A percentile compares a stretch with the other conserved stretches of the same genome.
phyloP scores from a whole-genome alignment of 2,888 invertebrate species.

The Drosophila demipolita region DNA sequence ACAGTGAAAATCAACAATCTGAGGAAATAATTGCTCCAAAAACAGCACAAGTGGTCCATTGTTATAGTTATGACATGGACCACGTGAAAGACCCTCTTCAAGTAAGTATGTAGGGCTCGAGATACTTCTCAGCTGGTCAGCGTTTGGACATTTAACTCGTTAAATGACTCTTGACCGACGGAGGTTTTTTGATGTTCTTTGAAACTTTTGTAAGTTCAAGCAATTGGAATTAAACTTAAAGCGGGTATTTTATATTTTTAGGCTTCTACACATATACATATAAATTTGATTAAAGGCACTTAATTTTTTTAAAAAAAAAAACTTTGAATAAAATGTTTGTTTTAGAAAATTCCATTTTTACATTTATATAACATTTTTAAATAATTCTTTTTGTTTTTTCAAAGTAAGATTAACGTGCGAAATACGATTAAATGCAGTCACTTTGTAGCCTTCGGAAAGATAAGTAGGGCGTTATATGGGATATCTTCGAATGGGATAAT shows the following conservation, averaged over 20 bases:
- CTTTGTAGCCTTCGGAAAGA: too few relatives aligned
- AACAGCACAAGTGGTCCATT: slow-evolving; percentile 33
- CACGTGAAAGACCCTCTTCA: not conserved
- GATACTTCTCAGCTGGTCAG: slow-evolving; percentile 11
- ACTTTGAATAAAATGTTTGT: too few relatives aligned
- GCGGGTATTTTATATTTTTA: not conserved
- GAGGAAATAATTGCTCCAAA: slow-evolving; percentile 32
- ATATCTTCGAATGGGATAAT: too few relatives aligned
- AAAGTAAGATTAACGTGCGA: too few relatives aligned
- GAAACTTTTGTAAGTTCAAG: slow-evolving; percentile 10
- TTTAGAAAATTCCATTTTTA: too few relatives aligned
- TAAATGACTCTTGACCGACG: slow-evolving; percentile 23
- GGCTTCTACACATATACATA: not conserved
- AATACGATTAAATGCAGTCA: too few relatives aligned
- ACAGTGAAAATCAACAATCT: slow-evolving; percentile 42
- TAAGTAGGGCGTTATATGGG: too few relatives aligned
- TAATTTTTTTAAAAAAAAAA: not conserved
- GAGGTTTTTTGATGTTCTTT: not conserved
- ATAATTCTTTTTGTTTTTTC: too few relatives aligned
- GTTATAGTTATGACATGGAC: slow-evolving; percentile 6
- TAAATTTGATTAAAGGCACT: too few relatives aligned
- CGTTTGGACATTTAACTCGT: slow-evolving; percentile 8
- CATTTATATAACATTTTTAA: too few relatives aligned
- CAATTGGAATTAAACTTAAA: not conserved
- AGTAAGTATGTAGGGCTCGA: slow-evolving; percentile 19